Percentiles rank a stretch among this genome's conserved stretches.
phyloP scores from a whole-genome alignment of 2,888 invertebrate genomes.

The Tachina lurida region DNA sequence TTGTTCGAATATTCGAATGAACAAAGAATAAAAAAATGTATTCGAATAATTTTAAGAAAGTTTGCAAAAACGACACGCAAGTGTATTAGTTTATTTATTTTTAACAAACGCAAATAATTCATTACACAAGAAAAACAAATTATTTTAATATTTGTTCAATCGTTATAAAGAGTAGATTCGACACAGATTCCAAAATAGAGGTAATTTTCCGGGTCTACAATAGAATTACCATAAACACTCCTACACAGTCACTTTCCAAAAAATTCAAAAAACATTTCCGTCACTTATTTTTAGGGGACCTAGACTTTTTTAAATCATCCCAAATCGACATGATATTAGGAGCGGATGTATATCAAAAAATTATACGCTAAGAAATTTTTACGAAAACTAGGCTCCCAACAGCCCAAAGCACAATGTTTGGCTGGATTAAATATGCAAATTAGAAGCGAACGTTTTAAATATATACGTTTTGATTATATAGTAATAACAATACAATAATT shows the following conservation, averaged over 20 bases:
- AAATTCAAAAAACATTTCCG: background rate
- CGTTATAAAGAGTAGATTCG: too few species aligned
- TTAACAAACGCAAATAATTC: too few species aligned
- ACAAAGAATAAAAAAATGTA: too few species aligned
- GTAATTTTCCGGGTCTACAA: conserved; percentile 1
- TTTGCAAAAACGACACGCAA: too few species aligned
- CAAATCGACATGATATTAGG: background rate
- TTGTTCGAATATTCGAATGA: too few species aligned
- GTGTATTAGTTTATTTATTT: too few species aligned
- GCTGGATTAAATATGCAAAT: background rate
- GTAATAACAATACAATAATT: too few species aligned
- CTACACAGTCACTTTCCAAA: background rate
- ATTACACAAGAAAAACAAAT: too few species aligned
- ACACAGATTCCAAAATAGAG: background rate
- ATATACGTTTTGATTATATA: too few species aligned
- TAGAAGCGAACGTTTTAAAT: too few species aligned
- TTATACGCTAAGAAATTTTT: background rate
- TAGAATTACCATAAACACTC: background rate
- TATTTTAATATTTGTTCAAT: too few species aligned
- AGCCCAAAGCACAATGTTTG: background rate
- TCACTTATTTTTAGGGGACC: background rate
- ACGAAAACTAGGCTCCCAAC: background rate
- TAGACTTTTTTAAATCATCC: background rate
- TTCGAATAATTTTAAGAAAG: too few species aligned
- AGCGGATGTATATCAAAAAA: background rate